Base-by-base conservation (phyloP, 2,888 invertebrate species). In the Lasioglossum villosulum region DNA sequence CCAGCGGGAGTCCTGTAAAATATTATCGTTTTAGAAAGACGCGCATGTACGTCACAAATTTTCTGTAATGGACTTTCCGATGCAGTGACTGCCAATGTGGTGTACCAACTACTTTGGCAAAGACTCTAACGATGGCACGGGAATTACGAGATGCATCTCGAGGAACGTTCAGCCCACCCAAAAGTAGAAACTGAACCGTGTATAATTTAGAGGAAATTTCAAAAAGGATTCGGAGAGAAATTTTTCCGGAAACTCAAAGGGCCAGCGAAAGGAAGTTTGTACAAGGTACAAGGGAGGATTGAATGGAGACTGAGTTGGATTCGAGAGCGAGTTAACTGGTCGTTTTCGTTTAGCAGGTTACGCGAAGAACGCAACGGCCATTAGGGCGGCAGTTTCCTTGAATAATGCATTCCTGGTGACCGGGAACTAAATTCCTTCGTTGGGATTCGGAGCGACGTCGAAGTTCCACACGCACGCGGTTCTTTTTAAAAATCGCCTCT, bases 361-460 rank as follows among this genome's bases (percentile, higher is more conserved):
- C 66, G 37, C 37, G 37, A 23, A 0, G 19, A 10, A 23, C 34
- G 66, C 37, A 37, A 23, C 23, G 34, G 34, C 66, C 23, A 30
- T 66, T 42, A 68, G 59, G 52, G 4, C 23, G n/a, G 70, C 52
- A 16, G 48, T 78, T 78, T 23, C 79, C 48, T 72, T 66, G 63
- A 80, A 72, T 84, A 72, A 78, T 77, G 74, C 77, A 70, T 34
- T 19, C 71, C 45, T 34, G 23, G 23, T 39, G n/a, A n/a, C 30
- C n/a, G 45, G 5, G 30, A 30, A 27, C 16, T 16, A 68, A 30
- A 52, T 30, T 68, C n/a, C 8, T 68, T 30, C 45, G 14, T 23
- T 37, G 78, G 52, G 70, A 52, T 48, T 27, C 66, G 72, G 34
- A 30, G n/a, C 48, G 39, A 14, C 66, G 42, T 30, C 63, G 39